Conservation (phyloP, 2,113 vertebrate genomes). For the Amazona guildingii region DNA sequence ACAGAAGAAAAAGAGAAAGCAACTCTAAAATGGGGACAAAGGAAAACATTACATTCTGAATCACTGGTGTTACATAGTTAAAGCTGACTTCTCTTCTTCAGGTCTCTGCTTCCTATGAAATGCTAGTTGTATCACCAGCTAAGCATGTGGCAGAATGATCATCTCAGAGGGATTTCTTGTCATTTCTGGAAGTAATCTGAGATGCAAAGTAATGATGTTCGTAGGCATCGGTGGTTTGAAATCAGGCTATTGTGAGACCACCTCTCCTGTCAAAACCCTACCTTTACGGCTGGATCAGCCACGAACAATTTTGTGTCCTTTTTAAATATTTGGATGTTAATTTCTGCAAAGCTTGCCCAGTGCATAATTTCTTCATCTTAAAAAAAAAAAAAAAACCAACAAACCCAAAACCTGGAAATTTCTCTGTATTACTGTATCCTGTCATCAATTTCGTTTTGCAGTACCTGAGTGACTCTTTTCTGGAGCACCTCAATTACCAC, state of each 20-base stretch:
- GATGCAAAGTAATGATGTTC: background rate
- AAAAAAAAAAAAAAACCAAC: background rate
- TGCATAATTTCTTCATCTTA: background rate
- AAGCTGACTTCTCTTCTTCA: background rate
- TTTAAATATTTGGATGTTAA: background rate
- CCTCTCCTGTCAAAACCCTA: background rate
- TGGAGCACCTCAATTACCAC: background rate
- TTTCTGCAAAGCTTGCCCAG: background rate
- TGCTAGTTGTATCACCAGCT: background rate
- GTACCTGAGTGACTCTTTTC: background rate
- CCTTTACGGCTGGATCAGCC: background rate
- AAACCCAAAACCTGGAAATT: background rate
- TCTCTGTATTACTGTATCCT: background rate
- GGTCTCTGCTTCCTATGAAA: background rate
- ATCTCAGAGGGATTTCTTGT: background rate
- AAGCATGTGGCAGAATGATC: background rate
- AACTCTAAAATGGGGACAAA: background rate
- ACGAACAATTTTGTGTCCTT: background rate
- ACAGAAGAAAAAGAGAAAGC: fast-evolving
- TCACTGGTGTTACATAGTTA: background rate
- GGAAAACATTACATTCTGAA: background rate
- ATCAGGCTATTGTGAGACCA: background rate
- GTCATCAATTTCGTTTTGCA: background rate
- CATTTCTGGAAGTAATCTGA: background rate
- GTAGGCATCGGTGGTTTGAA: background rate